phyloP scores from a whole-genome alignment of 2,888 invertebrate genomes.

The Andricus curvator region DNA sequence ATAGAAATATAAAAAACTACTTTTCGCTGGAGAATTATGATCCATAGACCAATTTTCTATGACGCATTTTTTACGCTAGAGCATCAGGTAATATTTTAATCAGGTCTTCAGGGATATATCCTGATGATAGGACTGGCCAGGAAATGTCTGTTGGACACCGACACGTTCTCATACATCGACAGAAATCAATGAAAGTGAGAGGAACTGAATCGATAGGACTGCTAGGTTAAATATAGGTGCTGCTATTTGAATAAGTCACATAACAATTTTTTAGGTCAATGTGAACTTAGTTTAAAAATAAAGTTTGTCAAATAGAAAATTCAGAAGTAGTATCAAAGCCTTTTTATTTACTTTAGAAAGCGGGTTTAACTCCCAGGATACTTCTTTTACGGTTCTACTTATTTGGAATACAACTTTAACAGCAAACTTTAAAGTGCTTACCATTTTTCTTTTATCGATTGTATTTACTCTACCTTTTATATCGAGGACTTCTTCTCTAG shows the following conservation, averaged over 20 bases:
- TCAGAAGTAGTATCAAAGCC: background rate
- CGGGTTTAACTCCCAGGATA: background rate
- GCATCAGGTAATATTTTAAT: background rate
- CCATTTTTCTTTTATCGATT: background rate
- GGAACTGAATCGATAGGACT: slow-evolving; percentile 21
- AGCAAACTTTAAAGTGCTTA: too few species aligned
- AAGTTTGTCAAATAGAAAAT: background rate
- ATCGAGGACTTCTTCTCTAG: too few species aligned
- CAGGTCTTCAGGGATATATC: background rate
- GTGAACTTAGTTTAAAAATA: background rate
- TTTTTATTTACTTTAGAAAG: background rate
- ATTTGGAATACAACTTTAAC: too few species aligned
- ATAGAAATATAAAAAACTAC: background rate
- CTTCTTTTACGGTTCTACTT: background rate
- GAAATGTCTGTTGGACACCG: background rate
- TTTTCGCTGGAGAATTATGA: background rate
- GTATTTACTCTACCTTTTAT: background rate
- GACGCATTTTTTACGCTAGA: background rate
- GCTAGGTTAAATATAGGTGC: slow-evolving; percentile 23
- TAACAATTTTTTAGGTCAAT: slow-evolving; percentile 35
- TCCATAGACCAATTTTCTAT: background rate
- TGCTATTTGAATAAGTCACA: slow-evolving; percentile 17
- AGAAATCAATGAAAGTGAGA: slow-evolving; percentile 35
- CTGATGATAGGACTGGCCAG: background rate
- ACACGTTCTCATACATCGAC: slow-evolving; percentile 10